Conservation (phyloP, 2,888 invertebrate genomes). For the Steromphala cineraria region DNA sequence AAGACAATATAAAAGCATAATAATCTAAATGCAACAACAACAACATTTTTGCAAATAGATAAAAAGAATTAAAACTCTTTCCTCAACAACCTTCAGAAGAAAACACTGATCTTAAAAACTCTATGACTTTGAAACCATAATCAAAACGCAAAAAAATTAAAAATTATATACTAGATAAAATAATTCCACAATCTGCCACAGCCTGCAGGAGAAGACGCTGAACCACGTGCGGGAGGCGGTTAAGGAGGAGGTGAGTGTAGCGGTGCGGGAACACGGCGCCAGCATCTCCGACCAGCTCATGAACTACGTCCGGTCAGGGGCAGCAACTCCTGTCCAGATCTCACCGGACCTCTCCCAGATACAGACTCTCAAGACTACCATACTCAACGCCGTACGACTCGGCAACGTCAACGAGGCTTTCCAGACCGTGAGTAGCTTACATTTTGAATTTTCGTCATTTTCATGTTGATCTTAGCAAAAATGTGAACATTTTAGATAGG, state of each 20-base stretch:
- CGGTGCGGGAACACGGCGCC: slow-evolving; percentile 79
- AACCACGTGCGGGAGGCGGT: slow-evolving; percentile 65
- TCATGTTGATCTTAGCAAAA: too few species aligned
- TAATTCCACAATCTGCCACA: slow-evolving; percentile 42
- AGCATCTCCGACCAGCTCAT: slow-evolving; percentile 80
- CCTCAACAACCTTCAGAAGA: too few species aligned
- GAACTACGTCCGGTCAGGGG: slow-evolving; percentile 81
- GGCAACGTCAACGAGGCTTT: slow-evolving; percentile 42
- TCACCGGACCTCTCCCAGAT: slow-evolving; percentile 66
- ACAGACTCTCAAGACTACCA: slow-evolving; percentile 33
- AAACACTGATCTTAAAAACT: too few species aligned
- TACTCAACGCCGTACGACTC: slow-evolving; percentile 7
- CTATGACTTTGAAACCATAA: too few species aligned
- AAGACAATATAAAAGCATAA: too few species aligned
- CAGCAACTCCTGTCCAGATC: slow-evolving; percentile 85
- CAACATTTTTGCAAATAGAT: too few species aligned
- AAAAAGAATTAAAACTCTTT: too few species aligned
- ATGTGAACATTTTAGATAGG: too few species aligned
- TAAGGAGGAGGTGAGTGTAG: slow-evolving; percentile 69
- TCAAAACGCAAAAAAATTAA: too few species aligned
- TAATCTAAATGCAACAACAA: too few species aligned
- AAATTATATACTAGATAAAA: too few species aligned
- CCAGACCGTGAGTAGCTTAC: slow-evolving; percentile 38
- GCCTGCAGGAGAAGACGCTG: slow-evolving; percentile 73
- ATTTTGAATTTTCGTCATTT: too few species aligned